Base-by-base conservation (phyloP, 2,797 vertebrate species). In the Myotis pilosus region DNA sequence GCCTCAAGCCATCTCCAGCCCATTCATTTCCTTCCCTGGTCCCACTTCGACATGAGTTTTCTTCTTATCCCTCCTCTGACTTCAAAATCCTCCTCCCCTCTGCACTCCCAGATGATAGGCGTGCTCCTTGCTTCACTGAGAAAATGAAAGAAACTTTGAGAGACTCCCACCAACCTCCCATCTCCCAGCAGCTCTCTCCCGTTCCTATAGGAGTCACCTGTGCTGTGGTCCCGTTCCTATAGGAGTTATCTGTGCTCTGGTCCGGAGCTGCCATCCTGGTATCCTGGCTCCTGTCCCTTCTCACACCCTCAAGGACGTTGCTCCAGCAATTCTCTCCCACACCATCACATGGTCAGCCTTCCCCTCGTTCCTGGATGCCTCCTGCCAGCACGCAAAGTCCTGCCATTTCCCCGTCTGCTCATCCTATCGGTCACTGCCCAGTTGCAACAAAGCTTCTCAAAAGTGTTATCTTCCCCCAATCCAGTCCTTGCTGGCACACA, bases 261-360 rank as follows among this genome's bases (percentile, higher is more conserved):
- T 13, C 20, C 4, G 4, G 10, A 72, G 53, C 60, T 16, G 44
- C 30, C 13, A 6, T 3, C 13, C 28, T 2, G 8, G 6, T 9
- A 1, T 41, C 25, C 36, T 30, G 51, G 44, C 47, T 44, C 44
- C 62, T n/a, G 15, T 30, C 51, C 44, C 47, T 66, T 57, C 17
- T 62, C 64, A 15, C 7, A 9, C 5, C 36, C 69, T 9, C 4
- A 0, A 6, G 47, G 60, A 33, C 1, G 3, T 25, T 6, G 41
- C 87, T 66, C 36, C 55, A 51, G 55, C 3, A 9, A 2, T 33
- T 64, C 68, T 20, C 23, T 47, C 69, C 30, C 19, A 17, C 47
- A 33, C 19, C 41, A 1, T 25, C 47, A 0, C 2, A 9, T 13
- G 5, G 6, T 4, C 47, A 41, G 38, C 51, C 5, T 15, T 4